Evolutionary conservation across 2,113 vertebrate species (phyloP).

Genomic region (Pardalotus punctatus): DNA sequence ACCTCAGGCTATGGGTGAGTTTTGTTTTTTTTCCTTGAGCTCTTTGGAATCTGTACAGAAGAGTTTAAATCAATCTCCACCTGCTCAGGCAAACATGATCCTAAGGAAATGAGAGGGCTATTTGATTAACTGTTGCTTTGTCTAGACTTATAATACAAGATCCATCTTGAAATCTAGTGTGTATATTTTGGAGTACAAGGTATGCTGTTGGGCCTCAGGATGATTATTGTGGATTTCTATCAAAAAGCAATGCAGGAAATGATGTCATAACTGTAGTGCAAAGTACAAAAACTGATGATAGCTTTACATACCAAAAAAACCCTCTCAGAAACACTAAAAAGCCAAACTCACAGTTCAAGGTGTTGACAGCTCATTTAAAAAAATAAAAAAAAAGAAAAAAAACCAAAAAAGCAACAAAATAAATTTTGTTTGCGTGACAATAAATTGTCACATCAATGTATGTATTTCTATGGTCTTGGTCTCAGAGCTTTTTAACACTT

Average conservation of each 20-base stretch:
- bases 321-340: background rate
- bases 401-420: background rate
- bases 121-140: background rate
- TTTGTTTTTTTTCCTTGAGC: background rate
- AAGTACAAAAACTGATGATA: background rate
- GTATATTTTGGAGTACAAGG: background rate
- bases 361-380: background rate
- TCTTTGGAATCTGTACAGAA: background rate
- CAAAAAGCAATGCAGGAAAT: background rate
- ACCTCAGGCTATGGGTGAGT: background rate
- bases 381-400: no score
- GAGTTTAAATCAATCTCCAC: background rate
- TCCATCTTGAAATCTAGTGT: background rate
- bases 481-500: background rate
- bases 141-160: background rate
- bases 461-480: background rate
- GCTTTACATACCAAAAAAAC: background rate
- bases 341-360: background rate
- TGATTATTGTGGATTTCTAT: background rate
- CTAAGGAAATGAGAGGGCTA: background rate
- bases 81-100: background rate
- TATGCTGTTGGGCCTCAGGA: background rate
- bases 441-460: background rate
- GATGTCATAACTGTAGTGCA: background rate
- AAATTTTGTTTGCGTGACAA: background rate